Evolutionary conservation across 2,888 invertebrate species (phyloP), one percentile per base, ranked within the genome.

Genomic region (Ormyrus rosae): DNA sequence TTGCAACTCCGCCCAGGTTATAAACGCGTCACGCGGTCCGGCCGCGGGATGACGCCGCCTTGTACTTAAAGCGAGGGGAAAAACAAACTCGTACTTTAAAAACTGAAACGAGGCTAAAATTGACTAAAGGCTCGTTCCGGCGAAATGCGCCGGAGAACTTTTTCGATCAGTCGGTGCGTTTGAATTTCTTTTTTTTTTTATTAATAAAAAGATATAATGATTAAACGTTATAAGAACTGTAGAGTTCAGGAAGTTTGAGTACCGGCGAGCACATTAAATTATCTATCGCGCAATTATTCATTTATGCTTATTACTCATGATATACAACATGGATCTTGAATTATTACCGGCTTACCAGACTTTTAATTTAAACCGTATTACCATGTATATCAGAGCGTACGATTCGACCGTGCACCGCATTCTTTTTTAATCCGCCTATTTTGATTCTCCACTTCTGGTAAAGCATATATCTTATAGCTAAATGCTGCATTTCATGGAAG

Each of bases 221-320:
- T 73, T 60, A 34, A 71, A 69, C 45, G 10, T 3, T 4, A 34
- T 4, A 34, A 9, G 64, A 73, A 67, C 73, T 81, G 19, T 56
- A 63, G 45, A 81, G 65, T 72, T 61, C 67, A 77, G 77, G 74
- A 81, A 78, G 71, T 75, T 80, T 55, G 55, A 76, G 19, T 45
- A 82, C 34, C 83, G 83, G 80, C 84, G 83, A 81, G 81, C 85
- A 86, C 86, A 86, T 88, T 88, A 87, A 88, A 89, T 89, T 88
- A 89, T 88, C 89, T 89, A 90, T 89, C 87, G 85, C 82, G 86
- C 88, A 88, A 87, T 90, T 90, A 90, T 90, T 90, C 90, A 90
- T 90, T 90, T 89, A 90, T 90, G 90, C 90, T 89, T 89, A 90
- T 90, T 90, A 88, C 86, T 84, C 84, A 87, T 89, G 89, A 89